phyloP scores from a whole-genome alignment of 2,113 vertebrate species.

The Gallinago undulata region DNA sequence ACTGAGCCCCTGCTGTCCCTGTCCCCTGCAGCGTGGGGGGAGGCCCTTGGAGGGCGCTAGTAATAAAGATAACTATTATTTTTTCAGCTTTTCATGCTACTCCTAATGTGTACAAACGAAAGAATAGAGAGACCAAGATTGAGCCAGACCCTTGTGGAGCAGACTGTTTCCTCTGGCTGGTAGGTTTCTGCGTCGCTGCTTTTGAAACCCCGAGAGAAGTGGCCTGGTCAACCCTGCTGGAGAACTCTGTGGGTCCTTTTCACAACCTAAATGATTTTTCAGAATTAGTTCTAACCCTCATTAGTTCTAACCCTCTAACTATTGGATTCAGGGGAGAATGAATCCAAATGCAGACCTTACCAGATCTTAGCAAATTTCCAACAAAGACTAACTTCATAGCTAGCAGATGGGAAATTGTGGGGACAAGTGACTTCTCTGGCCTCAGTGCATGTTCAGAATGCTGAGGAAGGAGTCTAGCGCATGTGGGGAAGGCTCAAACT shows the following conservation, averaged over 20 bases:
- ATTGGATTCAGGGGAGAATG: background rate
- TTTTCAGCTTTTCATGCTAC: slow-evolving; percentile 93
- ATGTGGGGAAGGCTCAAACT: background rate
- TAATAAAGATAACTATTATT: slow-evolving; percentile 36
- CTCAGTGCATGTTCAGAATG: background rate
- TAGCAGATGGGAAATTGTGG: background rate
- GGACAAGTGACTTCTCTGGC: background rate
- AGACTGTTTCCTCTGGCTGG: slow-evolving; percentile 97
- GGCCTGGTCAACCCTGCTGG: background rate
- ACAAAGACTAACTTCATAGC: background rate
- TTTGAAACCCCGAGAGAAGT: background rate
- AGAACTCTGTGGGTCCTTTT: background rate
- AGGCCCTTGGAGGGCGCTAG: background rate
- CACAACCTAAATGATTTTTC: background rate
- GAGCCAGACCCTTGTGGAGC: slow-evolving; percentile 92
- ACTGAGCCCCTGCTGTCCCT: background rate
- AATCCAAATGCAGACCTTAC: background rate
- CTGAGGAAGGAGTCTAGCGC: background rate
- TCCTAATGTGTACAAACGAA: slow-evolving; percentile 96
- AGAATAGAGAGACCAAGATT: slow-evolving; percentile 93
- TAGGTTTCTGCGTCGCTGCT: slow-evolving; percentile 54
- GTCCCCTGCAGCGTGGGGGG: background rate
- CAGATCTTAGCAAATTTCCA: background rate
- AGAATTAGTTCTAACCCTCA: background rate
- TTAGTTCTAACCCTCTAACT: background rate